Conservation (phyloP, 23 tunicate species). For the Halocynthia roretzi region DNA sequence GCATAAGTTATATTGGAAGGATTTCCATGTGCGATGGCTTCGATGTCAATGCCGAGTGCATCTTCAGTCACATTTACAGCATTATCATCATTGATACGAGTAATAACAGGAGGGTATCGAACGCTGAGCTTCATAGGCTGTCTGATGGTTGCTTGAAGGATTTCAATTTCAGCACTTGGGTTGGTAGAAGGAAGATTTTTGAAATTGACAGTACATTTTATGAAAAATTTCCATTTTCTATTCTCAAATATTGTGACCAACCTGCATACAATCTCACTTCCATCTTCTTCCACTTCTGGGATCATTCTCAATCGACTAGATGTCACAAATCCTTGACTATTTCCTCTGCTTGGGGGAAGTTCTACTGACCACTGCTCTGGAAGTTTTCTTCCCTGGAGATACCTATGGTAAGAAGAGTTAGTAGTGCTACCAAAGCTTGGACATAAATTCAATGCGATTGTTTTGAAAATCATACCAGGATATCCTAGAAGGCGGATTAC, state of each 20-base stretch:
- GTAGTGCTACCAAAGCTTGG: neutral
- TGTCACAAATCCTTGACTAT: conserved; percentile 17
- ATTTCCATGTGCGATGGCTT: conserved; percentile 29
- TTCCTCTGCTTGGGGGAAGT: neutral
- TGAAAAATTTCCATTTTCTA: too few species aligned
- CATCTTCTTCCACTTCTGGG: conserved; percentile 27
- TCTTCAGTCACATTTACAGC: conserved; percentile 37
- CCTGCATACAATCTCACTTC: conserved; percentile 46
- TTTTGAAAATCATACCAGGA: conserved; percentile 30
- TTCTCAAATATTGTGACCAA: neutral
- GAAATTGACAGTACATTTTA: too few species aligned
- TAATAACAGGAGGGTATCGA: conserved; percentile 39
- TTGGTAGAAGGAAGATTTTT: too few species aligned
- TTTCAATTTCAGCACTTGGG: conserved; percentile 34
- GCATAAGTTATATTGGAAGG: conserved; percentile 44
- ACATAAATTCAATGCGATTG: neutral
- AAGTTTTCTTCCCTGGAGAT: neutral
- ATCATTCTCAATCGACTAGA: conserved; percentile 34
- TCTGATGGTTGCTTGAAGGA: conserved; percentile 7
- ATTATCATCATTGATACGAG: neutral
- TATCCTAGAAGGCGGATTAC: conserved; percentile 41
- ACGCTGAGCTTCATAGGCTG: conserved; percentile 17
- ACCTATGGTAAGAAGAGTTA: neutral
- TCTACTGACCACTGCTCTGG: neutral
- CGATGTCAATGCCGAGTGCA: conserved; percentile 11